Evolutionary conservation across 2,113 vertebrate genomes (phyloP).

Genomic region (Microcebus murinus): DNA sequence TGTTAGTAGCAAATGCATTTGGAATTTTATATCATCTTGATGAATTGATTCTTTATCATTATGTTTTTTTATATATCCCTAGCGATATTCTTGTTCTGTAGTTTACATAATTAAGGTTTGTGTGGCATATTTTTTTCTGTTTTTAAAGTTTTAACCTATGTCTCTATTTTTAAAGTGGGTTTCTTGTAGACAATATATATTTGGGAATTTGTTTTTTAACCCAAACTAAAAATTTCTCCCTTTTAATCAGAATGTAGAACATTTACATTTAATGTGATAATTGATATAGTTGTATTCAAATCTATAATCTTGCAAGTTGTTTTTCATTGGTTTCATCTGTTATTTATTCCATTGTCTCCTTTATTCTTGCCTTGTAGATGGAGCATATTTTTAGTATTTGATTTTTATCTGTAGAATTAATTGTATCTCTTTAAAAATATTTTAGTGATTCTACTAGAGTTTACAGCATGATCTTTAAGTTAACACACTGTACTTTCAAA

Average conservation of each 20-base stretch:
- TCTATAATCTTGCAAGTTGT: neutral
- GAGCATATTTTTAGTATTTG: neutral
- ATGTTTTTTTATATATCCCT: neutral
- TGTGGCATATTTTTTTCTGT: neutral
- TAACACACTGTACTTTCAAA: neutral
- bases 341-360: neutral
- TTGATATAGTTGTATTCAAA: neutral
- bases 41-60: neutral
- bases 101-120: neutral
- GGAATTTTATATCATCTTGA: neutral
- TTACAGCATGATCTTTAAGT: neutral
- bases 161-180: neutral
- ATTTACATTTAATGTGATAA: neutral
- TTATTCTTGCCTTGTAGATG: neutral
- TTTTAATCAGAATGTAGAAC: neutral
- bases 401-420: slow-evolving; percentile 2
- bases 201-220: neutral
- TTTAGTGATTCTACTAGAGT: neutral
- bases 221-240: neutral
- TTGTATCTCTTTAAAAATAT: neutral
- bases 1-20: neutral
- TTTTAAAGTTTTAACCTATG: neutral
- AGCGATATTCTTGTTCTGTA: neutral
- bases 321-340: neutral
- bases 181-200: neutral